Conservation (phyloP, 1,140 invertebrate genomes). For the Apocrypta bakeri region DNA sequence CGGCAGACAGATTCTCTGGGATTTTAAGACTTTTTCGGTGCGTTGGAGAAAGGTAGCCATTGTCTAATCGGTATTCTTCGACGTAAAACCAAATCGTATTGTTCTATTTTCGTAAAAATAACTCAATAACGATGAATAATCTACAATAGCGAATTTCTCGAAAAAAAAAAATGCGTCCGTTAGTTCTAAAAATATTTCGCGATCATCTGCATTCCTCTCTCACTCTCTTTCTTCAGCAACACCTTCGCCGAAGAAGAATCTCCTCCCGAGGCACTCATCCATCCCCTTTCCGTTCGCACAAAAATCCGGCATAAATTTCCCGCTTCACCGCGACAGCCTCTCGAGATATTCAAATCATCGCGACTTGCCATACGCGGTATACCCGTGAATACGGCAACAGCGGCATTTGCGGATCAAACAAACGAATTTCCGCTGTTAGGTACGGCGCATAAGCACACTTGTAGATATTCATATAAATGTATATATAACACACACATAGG, state of each 20-base stretch:
- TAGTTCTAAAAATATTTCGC: too few relatives aligned
- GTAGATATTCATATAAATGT: too few relatives aligned
- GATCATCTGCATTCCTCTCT: neutral
- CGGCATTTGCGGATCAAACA: conserved; percentile 32
- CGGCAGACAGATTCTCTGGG: neutral
- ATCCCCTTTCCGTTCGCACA: too few relatives aligned
- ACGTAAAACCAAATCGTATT: too few relatives aligned
- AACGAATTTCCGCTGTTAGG: conserved; percentile 29
- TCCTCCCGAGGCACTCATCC: neutral
- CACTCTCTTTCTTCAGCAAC: too few relatives aligned
- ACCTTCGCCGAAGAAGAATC: neutral
- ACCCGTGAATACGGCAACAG: neutral
- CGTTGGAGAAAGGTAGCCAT: too few relatives aligned
- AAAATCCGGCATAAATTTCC: neutral
- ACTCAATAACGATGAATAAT: too few relatives aligned
- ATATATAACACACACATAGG: neutral
- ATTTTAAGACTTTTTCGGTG: neutral
- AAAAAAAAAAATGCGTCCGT: too few relatives aligned
- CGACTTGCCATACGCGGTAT: too few relatives aligned
- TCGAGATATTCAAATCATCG: neutral
- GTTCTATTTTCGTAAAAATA: too few relatives aligned
- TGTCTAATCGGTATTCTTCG: too few relatives aligned
- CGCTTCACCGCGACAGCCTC: neutral
- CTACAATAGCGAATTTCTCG: too few relatives aligned
- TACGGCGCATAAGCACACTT: neutral